Evolutionary conservation across 2,888 invertebrate species (phyloP), one percentile per base, ranked within the genome.

Genomic region (Caenorhabditis panamensis): DNA sequence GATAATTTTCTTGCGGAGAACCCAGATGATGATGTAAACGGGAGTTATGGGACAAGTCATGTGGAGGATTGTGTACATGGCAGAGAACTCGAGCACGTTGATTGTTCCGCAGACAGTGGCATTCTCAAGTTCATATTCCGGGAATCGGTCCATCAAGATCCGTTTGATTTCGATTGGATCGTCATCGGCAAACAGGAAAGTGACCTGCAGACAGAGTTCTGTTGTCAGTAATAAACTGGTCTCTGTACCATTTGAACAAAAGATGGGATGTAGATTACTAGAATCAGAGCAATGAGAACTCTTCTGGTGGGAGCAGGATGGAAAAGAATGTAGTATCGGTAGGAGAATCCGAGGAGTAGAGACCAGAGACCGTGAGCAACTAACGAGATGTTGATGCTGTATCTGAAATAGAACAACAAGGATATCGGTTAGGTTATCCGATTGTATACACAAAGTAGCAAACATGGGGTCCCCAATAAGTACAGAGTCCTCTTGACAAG

Each of bases 1-100:
- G 18, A 80, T 64, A 24, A 80, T 80, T 66, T 76, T 80, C 36
- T 66, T 69, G 13, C 80, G 54, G 16, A 80, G 58, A 0, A 66
- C 59, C 66, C 75, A 71, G 36, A 80, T 80, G 3, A 59, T 51
- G 13, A 61, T 71, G 51, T 80, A 80, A 18, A 76, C 69, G 5
- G 80, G 80, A 37, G 80, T 76, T 16, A 80, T 73, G 3, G 73
- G 79, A 24, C 58, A 49, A 13, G 83, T 83, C 80, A 81, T 83
- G 36, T 83, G 80, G 1, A 80, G 58, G 58, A 81, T 83, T 9
- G 83, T 81, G 58, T 61, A 71, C 58, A 83, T 44, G 13, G 78
- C 80, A 4, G 69, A 36, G 59, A 78, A 81, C 37, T 69, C 49
- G n/a, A 77, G 47, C 8, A 83, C 73, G 37, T 83, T 58, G 6